Conservation (phyloP, 2,113 vertebrate species). For the Plestiodon gilberti region DNA sequence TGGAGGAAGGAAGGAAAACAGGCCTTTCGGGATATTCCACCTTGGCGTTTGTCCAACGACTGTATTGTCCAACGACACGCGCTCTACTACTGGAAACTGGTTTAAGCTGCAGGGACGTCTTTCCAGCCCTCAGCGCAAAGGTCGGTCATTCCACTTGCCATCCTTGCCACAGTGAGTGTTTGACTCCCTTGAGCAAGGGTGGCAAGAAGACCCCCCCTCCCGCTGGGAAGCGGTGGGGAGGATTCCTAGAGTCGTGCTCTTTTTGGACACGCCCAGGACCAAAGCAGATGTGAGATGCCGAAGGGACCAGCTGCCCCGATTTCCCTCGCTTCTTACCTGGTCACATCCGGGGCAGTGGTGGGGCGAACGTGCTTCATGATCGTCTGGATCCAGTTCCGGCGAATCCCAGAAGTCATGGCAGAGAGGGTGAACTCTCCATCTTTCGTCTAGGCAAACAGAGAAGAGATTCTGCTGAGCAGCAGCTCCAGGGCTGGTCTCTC, state of each 20-base stretch:
- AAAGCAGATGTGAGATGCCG: background rate
- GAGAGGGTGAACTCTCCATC: slow-evolving; percentile 91
- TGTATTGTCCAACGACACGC: too few relatives aligned
- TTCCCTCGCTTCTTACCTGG: slow-evolving; percentile 80
- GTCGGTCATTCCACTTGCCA: too few relatives aligned
- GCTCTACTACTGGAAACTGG: too few relatives aligned
- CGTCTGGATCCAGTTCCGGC: slow-evolving; percentile 98
- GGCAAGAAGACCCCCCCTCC: too few relatives aligned
- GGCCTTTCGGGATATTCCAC: background rate
- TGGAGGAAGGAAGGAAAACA: too few relatives aligned
- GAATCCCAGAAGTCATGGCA: slow-evolving; percentile 97
- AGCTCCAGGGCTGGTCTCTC: fast-evolving
- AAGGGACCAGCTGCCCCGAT: background rate
- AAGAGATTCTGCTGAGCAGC: background rate
- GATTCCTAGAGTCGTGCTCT: too few relatives aligned
- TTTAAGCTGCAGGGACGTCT: too few relatives aligned
- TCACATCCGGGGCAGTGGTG: slow-evolving; percentile 89
- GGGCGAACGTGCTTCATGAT: slow-evolving; percentile 95
- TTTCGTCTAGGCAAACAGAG: slow-evolving; percentile 80
- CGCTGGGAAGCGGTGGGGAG: too few relatives aligned
- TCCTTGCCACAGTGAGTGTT: too few relatives aligned
- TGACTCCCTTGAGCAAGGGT: too few relatives aligned
- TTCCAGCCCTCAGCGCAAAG: too few relatives aligned
- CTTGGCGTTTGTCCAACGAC: too few relatives aligned
- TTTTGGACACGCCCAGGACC: background rate